phyloP scores from a whole-genome alignment of 2,888 invertebrate genomes.

The Synanthedon formicaeformis region DNA sequence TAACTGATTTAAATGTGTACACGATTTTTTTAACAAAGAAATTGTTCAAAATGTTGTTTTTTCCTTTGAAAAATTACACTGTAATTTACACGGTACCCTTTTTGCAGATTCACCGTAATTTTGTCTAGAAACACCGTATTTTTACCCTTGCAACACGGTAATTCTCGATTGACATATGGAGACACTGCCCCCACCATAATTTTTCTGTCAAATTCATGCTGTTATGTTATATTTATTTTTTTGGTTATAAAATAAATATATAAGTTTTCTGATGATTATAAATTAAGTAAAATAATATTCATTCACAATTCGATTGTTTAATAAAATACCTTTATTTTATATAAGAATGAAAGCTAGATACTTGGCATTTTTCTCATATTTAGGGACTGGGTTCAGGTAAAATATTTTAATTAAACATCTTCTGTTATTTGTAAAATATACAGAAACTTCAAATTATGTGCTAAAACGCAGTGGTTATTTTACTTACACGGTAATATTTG shows the following conservation, averaged over 20 bases:
- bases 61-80: too few relatives aligned
- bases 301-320: background rate
- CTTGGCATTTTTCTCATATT: slow-evolving; percentile 80
- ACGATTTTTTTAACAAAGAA: too few relatives aligned
- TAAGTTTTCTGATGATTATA: background rate
- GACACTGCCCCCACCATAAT: too few relatives aligned
- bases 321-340: background rate
- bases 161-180: too few relatives aligned
- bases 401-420: slow-evolving; percentile 6
- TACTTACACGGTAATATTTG: background rate
- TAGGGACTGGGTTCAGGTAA: slow-evolving; percentile 82
- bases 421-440: background rate
- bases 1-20: too few relatives aligned
- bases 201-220: too few relatives aligned
- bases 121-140: too few relatives aligned
- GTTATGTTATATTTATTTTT: too few relatives aligned
- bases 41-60: too few relatives aligned
- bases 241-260: background rate
- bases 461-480: background rate
- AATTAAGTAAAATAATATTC: background rate
- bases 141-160: too few relatives aligned
- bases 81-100: too few relatives aligned
- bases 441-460: background rate
- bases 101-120: too few relatives aligned
- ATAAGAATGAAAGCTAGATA: slow-evolving; percentile 75